Base-by-base conservation (phyloP, 2,888 invertebrate species). In the Metallyticus violacea region DNA sequence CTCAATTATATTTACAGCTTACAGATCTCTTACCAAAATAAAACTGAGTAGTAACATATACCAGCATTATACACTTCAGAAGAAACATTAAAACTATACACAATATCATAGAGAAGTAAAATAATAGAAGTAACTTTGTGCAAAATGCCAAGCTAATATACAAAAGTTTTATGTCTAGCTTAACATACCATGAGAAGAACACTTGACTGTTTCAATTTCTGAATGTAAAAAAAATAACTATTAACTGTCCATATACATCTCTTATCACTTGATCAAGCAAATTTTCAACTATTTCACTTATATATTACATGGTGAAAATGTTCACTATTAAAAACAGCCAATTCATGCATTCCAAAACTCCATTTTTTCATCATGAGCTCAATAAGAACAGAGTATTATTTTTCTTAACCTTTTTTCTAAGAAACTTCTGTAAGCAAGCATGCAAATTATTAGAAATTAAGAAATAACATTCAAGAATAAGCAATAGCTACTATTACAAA, bases 11-110 rank as follows among this genome's bases (percentile, higher is more conserved):
- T 86, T 78, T 86, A 86, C 86, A 86, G 82, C 30, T 78, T 29
- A 81, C 80, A 77, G 26, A 26, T 76, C 26, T 78, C 80, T 81
- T 78, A 86, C 80, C 86, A 86, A 86, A 81, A 86, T 81, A 86
- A 81, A 86, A 62, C 78, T 79, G 83, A 86, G 40, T 82, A 40
- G 25, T 86, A 86, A 86, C 86, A 86, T 28, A 86, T 86, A 86
- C 77, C 79, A 82, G 86, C 86, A 82, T 79, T n/a, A 86, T 86
- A 86, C 82, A 86, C 40, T 77, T 81, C 79, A 82, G 77, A 83
- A 80, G 81, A 86, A 82, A 86, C 82, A 30, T 83, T 82, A 86
- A 77, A 86, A 86, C 79, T 86, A 80, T 83, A 27, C 27, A 76
- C 77, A 83, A 26, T 76, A 77, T 77, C 77, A 83, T 77, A 28